phyloP scores from a whole-genome alignment of 2,888 invertebrate genomes.

The Oxytorus armatus region DNA sequence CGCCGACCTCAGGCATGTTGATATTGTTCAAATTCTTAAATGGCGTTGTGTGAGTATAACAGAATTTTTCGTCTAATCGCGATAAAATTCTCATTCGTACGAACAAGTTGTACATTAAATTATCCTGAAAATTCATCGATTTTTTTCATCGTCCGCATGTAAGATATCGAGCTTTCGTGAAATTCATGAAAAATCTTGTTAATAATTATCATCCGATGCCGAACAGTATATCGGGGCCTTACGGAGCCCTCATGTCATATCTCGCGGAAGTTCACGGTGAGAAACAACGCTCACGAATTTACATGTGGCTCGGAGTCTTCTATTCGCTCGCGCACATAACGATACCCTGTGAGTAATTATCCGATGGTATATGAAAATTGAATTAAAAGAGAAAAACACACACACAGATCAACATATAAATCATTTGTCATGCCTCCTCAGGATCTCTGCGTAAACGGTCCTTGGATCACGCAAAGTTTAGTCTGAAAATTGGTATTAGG shows the following conservation, averaged over 20 bases:
- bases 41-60: conserved; percentile 80
- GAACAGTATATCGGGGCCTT: conserved; percentile 81
- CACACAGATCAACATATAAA: neutral
- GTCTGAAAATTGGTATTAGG: neutral
- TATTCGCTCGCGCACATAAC: conserved; percentile 81
- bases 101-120: too few species aligned
- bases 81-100: neutral
- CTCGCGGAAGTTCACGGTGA: conserved; percentile 81
- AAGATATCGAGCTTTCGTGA: neutral
- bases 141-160: neutral
- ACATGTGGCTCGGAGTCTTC: conserved; percentile 82
- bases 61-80: neutral
- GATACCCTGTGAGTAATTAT: conserved; percentile 86
- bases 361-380: neutral
- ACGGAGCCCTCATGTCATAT: conserved; percentile 81
- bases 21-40: conserved; percentile 81
- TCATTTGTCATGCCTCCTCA: conserved; percentile 33
- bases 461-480: conserved; percentile 38
- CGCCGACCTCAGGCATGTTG: conserved; percentile 80
- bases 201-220: conserved; percentile 46
- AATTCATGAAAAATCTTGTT: neutral
- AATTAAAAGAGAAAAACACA: neutral
- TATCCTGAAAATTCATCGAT: too few species aligned
- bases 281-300: conserved; percentile 77
- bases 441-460: conserved; percentile 36